Base-by-base conservation (phyloP, 2,113 vertebrate genomes). In the Anguilla rostrata region DNA sequence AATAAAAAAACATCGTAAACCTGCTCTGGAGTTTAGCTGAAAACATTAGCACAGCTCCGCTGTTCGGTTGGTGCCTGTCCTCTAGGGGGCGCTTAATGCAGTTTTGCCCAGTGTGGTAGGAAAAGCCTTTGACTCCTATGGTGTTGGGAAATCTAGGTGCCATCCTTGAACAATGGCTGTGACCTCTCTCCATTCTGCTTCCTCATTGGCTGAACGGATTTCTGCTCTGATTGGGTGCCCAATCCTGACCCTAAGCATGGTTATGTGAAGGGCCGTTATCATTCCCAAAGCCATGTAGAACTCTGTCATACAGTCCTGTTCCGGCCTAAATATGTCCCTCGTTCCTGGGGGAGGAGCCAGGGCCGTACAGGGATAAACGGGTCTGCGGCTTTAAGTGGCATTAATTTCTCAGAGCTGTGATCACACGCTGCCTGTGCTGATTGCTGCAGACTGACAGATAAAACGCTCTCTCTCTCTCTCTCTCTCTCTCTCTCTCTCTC, bases 391-490 rank as follows among this genome's bases (percentile, higher is more conserved):
- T 22, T 29, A 85, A 79, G 84, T 49, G 29, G 8, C 40, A 46
- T 85, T 85, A 85, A 85, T 85, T 85, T 79, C 53, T 85, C 49
- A 78, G 46, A 78, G 43, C 34, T 53, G 40, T 56, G 41, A 39
- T 85, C 84, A 49, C 8, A 71, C 71, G 84, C 84, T 78, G 71
- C 29, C 75, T 1, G 84, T 5, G 46, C 84, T 79, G 84, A 79
- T 85, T 85, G 56, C 26, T 43, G 6, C 18, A 79, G 84, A 85
- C 63, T 85, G 75, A 39, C 49, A 39, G 84, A 85, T 39, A 46
- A 80, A 80, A 85, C 5, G 29, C 75, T 34, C 20, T 85, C 66
- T 78, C 57, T 63, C 1, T 34, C 84, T 78, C 57, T n/a, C n/a
- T n/a, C n/a, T n/a, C n/a, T n/a, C n/a, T 34, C 84, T 78, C 57